Base-by-base conservation (phyloP, 2,888 invertebrate genomes). In the Eupeodes latifasciatus region DNA sequence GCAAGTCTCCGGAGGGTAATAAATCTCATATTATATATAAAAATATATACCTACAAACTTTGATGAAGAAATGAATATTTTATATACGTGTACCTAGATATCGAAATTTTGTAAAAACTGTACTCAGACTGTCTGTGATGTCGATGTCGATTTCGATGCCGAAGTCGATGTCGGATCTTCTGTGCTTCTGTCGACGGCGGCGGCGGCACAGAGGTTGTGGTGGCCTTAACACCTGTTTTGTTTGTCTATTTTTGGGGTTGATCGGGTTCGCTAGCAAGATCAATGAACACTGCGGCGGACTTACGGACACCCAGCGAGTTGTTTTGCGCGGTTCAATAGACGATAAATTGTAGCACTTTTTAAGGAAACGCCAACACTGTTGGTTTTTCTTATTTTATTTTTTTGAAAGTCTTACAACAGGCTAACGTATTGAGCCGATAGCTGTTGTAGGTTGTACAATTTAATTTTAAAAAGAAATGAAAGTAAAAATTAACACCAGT, bases 321-420 rank as follows among this genome's bases (percentile, higher is more conserved):
- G 11, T 59, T 72, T 47, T 59, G 72, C 47, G 57, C 19, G 36
- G 83, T 87, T 87, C 83, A 83, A 80, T 76, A 87, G 59, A 80
- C 86, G 79, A 71, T 84, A 67, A 81, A 67, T 84, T 84, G 75
- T 27, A 77, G 67, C 66, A 49, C n/a, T 72, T 77, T 69, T 55
- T 69, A 55, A 27, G 40, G 14, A 59, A 72, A 47, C 57, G 47
- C 36, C 71, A 71, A 55, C 47, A 47, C 16, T 71, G 40, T 57
- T 47, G 57, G 19, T 19, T n/a, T 59, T 14, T 57, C 57, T 19
- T 19, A 19, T 14, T 51, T 34, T 34, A 2, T 1, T 10, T 3
- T 27, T 66, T 12, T 49, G 27, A 59, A 59, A 72, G 44, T 72
- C 27, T 16, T 19, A 11, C 53, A 16, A 19, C 19, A 44, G 49